Percentiles rank a stretch among this genome's conserved stretches.
Conservation (phyloP, 2,113 vertebrate genomes). For the Phainopepla nitens region DNA sequence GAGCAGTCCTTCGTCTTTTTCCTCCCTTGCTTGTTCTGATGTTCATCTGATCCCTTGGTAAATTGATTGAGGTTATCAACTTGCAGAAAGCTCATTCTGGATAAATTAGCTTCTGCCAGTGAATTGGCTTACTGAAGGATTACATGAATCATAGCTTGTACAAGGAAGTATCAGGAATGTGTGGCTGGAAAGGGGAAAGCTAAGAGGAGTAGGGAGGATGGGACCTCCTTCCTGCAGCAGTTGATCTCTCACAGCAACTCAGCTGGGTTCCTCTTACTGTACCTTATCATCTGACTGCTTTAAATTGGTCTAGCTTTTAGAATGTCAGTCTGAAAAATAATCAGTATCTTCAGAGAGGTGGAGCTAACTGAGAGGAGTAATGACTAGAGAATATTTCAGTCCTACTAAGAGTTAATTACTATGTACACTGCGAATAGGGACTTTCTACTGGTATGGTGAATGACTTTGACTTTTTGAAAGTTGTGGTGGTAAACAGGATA, state of each 20-base stretch:
- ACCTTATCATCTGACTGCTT: neutral
- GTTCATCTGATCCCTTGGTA: neutral
- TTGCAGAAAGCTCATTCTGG: neutral
- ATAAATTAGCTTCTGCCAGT: neutral
- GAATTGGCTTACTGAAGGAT: neutral
- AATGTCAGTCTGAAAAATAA: neutral
- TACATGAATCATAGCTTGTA: neutral
- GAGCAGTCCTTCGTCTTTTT: neutral
- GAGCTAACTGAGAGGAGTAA: neutral
- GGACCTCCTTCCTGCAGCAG: neutral
- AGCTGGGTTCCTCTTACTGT: neutral
- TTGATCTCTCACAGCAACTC: neutral
- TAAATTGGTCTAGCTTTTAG: neutral
- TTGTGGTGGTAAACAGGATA: neutral
- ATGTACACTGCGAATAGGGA: neutral
- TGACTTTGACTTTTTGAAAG: neutral
- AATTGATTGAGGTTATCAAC: neutral
- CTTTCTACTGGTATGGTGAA: neutral
- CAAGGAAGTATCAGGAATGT: neutral
- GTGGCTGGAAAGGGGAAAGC: neutral
- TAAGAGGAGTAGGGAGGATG: neutral
- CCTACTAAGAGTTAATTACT: neutral
- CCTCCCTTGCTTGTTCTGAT: neutral
- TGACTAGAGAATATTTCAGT: neutral
- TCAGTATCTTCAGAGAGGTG: neutral